Evolutionary conservation across 2,888 invertebrate genomes (phyloP), one percentile per base, ranked within the genome.

Genomic region (Amiota communis): DNA sequence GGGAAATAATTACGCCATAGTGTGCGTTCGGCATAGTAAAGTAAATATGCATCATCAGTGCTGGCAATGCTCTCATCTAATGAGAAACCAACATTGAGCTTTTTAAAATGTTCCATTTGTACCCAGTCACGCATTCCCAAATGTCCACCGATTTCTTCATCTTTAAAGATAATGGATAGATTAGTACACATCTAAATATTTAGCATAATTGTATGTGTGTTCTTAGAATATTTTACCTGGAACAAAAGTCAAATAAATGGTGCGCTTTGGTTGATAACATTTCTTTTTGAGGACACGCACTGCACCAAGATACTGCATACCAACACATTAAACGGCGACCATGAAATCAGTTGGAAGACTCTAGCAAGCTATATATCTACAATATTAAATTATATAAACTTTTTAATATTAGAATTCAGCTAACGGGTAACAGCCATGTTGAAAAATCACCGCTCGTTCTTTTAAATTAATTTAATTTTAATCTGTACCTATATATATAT

Each of bases 31-130:
- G 92, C 93, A 77, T 93, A 89, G 79, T 91, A 94, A 4, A 92
- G 88, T 9, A 92, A 89, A 83, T 92, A 95, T 53, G 92, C 92
- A 20, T 95, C 93, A 69, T 90, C 91, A 0, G 92, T 92, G 81
- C 92, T 93, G 0, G 95, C 94, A 90, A 95, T 92, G 48, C 96
- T 95, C 90, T 97, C 96, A 85, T 97, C 97, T 69, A 97, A 86
- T 0, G 92, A 93, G 83, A 96, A 95, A 0, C 95, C 96, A 65
- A 96, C 89, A 81, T 96, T 96, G 23, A 97, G 88, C 2, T 91
- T 89, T 79, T 92, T 92, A 86, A 96, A 96, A 48, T 93, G 92
- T 0, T 92, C 89, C 0, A 93, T 92, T 68, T 92, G 89, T 0
- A 94, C 91, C 86, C 96, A 95, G 17, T 89, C 86, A 23, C 89